Conservation (phyloP, 1,140 invertebrate species). For the Aethina tumida region DNA sequence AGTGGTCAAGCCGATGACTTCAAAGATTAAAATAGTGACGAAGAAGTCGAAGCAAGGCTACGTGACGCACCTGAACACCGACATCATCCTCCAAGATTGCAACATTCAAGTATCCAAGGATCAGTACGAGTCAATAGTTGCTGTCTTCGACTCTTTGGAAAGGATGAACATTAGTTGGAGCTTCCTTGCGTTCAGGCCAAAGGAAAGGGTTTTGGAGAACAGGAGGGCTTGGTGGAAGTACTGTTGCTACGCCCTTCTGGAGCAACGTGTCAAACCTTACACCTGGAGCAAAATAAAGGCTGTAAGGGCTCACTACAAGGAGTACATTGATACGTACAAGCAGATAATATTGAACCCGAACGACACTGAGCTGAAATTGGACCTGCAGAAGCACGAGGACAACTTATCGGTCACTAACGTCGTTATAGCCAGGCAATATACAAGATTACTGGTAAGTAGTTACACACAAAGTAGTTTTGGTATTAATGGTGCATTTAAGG, state of each 20-base stretch:
- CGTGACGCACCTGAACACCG: conserved; percentile 61
- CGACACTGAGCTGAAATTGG: conserved; percentile 60
- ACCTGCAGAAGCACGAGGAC: conserved; percentile 67
- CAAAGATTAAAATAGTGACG: conserved; percentile 72
- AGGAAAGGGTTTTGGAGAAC: conserved; percentile 38
- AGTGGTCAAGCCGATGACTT: conserved; percentile 41
- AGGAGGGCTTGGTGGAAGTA: conserved; percentile 67
- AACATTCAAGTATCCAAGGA: conserved; percentile 60
- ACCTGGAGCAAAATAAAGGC: conserved; percentile 61
- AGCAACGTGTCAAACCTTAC: conserved; percentile 61
- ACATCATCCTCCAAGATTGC: conserved; percentile 68
- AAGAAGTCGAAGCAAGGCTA: conserved; percentile 60
- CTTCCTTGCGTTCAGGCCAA: conserved; percentile 36
- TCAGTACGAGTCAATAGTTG: conserved; percentile 62
- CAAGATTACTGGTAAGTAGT: conserved; percentile 55
- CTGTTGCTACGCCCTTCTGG: conserved; percentile 59
- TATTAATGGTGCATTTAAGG: conserved; percentile 17
- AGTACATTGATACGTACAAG: conserved; percentile 64
- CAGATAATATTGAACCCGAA: conserved; percentile 59
- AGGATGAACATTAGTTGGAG: conserved; percentile 60
- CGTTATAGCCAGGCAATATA: conserved; percentile 68
- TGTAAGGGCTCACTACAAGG: conserved; percentile 59
- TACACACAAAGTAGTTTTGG: no score
- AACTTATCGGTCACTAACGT: conserved; percentile 63
- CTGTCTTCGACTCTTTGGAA: conserved; percentile 54